Base-by-base conservation (phyloP, 2,888 invertebrate genomes). In the Papilio gigon region DNA sequence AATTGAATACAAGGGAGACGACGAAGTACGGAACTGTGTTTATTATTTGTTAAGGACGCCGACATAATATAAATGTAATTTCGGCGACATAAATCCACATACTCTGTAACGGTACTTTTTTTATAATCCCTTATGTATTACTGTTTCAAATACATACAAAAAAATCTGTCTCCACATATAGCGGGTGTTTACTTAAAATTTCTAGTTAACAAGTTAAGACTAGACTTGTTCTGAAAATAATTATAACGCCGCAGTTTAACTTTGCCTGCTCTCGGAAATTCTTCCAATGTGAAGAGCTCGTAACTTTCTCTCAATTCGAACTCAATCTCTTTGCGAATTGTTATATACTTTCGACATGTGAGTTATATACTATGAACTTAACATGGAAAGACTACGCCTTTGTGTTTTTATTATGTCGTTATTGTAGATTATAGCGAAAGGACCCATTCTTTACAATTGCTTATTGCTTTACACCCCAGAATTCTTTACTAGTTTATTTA, bases 231-330 rank as follows among this genome's bases (percentile, higher is more conserved):
- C 50, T 53, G n/a, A 27, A 53, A 14, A 50, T 53, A 53, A 50
- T 50, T 25, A 27, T 50, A 27, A 50, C 50, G 14, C 25, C 14
- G 25, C 20, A 42, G 17, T 37, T 27, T 22, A 65, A 56, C 56
- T 65, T 58, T 17, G 9, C 14, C 20, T 8, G 12, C 20, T 17
- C 27, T 11, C 17, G 22, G n/a, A 47, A 59, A 66, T 58, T 58
- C 27, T 33, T 44, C 33, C 58, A 44, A 40, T 59, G 27, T 40
- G 20, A 65, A 14, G 27, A 59, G 58, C 58, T 65, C 20, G 27
- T 17, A 58, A 58, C 65, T 65, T 65, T 27, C 40, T 65, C 56
- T 40, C 20, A 56, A 37, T 65, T 12, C 56, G 27, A 65, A 65
- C 56, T 65, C 37, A 56, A 30, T 11, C 56, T 65, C 47, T 30